Evolutionary conservation across 2,113 vertebrate species (phyloP), one percentile per base, ranked within the genome.

Genomic region (Halichoerus grypus): DNA sequence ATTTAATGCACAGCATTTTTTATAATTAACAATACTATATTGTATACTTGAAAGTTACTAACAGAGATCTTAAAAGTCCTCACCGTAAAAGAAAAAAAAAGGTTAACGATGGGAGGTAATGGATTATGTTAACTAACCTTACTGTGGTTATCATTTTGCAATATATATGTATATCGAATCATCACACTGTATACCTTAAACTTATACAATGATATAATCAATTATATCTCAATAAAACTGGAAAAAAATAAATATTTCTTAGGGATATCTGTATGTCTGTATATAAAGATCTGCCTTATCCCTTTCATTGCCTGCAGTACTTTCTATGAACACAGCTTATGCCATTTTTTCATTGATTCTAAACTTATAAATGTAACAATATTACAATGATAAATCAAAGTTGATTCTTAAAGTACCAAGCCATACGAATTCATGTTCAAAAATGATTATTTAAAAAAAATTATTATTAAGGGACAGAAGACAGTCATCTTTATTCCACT

Each of bases 141-240:
- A 36, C 5, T 91, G 26, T 55, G n/a, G n/a, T 81, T 55, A 80
- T 39, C 24, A 81, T 67, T 67, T 81, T 36, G 42, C 49, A 91
- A 24, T 55, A 65, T 65, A 77, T 18, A 63, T 11, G 24, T 53
- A 69, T 81, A 55, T 80, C 26, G 33, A 65, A 69, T 81, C 49
- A 81, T 39, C 51, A 80, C 18, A n/a, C 2, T 81, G 16, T 77
- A 39, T 1, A 67, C n/a, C n/a, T 81, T 91, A 91, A 79, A 79
- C 7, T 39, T 91, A 69, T 3, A 81, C 26, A 42, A 80, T 69
- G 28, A 46, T 82, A 63, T 31, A 33, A 21, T 74, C 42, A 89
- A 81, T n/a, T 89, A 89, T n/a, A 94, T 39, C 42, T 89, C 46
- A 74, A 83, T 63, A 83, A 89, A 94, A 55, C 42, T 89, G 14